These are phyloP conservation scores for Cephalotes varians DNA, from an alignment of 2,888 invertebrate species.

Conservation along the genomic window DNA sequence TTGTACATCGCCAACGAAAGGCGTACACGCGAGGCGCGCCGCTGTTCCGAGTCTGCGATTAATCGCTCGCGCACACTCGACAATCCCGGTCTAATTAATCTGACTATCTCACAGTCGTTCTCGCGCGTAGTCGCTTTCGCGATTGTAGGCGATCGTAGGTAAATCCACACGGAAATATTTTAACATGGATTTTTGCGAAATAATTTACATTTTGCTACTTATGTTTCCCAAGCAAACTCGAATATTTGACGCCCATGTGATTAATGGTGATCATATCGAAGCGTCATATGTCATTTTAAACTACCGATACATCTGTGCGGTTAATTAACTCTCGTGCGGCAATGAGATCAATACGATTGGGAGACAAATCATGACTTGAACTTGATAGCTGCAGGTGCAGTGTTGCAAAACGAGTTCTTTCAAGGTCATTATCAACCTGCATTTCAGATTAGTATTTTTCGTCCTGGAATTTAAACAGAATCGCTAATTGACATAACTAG, in stretches of 20 bases:
- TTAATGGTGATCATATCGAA: constrained; percentile 23
- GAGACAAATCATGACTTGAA: constrained; percentile 46
- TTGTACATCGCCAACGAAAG: constrained; percentile 24
- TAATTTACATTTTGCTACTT: background rate
- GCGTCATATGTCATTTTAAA: constrained; percentile 29
- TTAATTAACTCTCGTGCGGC: constrained; percentile 32
- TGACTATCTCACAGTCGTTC: background rate
- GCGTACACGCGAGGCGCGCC: constrained; percentile 3
- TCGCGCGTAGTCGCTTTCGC: background rate
- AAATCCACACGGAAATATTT: background rate
- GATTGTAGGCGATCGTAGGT: background rate
- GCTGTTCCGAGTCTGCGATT: constrained; percentile 22
- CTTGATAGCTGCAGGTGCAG: constrained; percentile 44
- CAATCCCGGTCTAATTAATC: constrained; percentile 22
- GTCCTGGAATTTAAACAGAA: background rate
- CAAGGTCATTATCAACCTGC: constrained; percentile 28
- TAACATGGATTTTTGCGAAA: background rate
- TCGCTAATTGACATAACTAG: background rate
- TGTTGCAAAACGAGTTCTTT: constrained; percentile 22
- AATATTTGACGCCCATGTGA: constrained; percentile 1
- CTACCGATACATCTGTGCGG: constrained; percentile 27
- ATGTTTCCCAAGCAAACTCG: background rate
- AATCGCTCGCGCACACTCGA: constrained; percentile 28
- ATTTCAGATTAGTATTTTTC: constrained; percentile 24
- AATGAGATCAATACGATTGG: constrained; percentile 42